Evolutionary conservation across 1,140 invertebrate species (phyloP), one percentile per base, ranked within the genome.

Genomic region (Cryptotermes secundus): DNA sequence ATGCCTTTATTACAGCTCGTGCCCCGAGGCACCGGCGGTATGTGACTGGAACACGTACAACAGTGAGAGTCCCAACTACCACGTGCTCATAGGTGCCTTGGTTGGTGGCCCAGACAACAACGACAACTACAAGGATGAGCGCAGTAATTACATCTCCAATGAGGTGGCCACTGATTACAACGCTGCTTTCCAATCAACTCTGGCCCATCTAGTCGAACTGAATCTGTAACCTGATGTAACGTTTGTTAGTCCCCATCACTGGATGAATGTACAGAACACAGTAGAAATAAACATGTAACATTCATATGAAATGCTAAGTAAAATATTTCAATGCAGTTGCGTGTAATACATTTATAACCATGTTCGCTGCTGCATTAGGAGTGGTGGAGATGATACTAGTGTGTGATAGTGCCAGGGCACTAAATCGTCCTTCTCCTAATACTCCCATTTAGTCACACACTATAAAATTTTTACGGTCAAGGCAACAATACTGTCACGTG

Each of bases 61-160:
- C 35, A 83, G 85, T 22, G 3, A 35, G 2, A 83, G 81, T 14
- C 86, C 87, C 26, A 88, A 89, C 87, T 88, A 88, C 12, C 87
- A 90, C 53, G 85, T 89, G 22, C 86, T 91, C 31, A 86, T 87
- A 19, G 90, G 90, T n/a, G 90, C 89, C n/a, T 85, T 91, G 31
- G 90, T 91, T 0, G 90, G 90, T 4, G 90, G 90, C 0, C 90
- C 90, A 3, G 88, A 86, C 81, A 16, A 82, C 16, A 86, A 86
- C 83, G 90, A 90, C 79, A 82, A 45, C 26, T 90, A 90, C 84
- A 83, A n/a, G 0, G 90, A 90, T 83, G 85, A 84, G 22, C 86
- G 90, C 79, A 82, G 83, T 16, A 87, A 90, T 85, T 89, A 88
- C 83, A 84, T 88, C 22, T 87, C 88, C 35, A 90, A 89, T 82